Percentiles rank a stretch among this genome's conserved stretches.
Conservation (phyloP, 2,113 vertebrate species). For the Athene noctua region DNA sequence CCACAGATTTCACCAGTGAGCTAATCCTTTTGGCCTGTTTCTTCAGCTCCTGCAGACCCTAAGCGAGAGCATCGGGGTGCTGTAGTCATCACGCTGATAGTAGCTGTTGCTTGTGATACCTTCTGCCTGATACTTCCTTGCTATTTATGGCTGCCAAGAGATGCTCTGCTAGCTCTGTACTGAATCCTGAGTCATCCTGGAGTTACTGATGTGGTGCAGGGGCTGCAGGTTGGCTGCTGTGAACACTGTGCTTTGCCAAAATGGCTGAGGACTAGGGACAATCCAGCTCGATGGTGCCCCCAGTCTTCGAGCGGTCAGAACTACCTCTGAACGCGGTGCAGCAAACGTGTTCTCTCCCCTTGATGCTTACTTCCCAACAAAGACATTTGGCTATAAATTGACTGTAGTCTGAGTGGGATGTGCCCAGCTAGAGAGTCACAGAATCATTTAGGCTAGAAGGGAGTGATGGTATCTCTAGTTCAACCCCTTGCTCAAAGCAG, state of each 20-base stretch:
- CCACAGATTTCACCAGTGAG: not conserved
- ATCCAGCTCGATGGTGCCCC: not conserved
- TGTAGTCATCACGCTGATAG: fast-evolving
- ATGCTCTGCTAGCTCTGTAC: not conserved
- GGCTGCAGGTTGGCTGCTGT: not conserved
- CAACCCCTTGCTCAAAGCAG: not conserved
- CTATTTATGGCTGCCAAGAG: not conserved
- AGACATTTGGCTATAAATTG: not conserved
- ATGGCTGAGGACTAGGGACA: not conserved
- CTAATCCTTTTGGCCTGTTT: not conserved
- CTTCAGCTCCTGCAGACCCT: not conserved
- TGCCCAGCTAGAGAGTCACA: fast-evolving
- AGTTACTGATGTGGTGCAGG: not conserved
- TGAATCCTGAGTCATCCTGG: not conserved
- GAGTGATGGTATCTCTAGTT: not conserved
- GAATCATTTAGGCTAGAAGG: not conserved
- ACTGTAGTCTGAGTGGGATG: not conserved
- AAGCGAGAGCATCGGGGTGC: not conserved
- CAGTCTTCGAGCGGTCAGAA: not conserved
- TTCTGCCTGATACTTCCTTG: not conserved
- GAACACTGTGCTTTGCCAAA: not conserved
- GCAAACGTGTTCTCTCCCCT: not conserved
- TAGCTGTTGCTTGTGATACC: not conserved
- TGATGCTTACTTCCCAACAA: not conserved
- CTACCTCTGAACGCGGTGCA: not conserved